Evolutionary conservation across 2,113 vertebrate species (phyloP).

Genomic region (Cardinalis cardinalis): DNA sequence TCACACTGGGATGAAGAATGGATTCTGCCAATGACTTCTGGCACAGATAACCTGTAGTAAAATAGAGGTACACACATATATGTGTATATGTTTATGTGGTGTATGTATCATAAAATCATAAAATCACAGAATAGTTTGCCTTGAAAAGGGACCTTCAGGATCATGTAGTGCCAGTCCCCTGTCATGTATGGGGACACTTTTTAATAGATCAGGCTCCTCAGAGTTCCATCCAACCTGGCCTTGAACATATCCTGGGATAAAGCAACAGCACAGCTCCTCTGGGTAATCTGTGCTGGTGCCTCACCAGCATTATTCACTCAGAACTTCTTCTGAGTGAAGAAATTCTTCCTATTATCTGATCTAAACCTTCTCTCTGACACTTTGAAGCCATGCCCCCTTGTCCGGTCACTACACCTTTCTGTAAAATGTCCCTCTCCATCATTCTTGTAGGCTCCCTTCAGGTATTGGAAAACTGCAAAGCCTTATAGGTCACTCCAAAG

Average conservation of each 20-base stretch:
- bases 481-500: background rate
- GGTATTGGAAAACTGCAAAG: background rate
- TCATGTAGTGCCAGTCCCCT: background rate
- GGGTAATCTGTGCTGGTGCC: background rate
- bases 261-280: background rate
- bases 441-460: background rate
- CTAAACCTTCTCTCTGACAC: background rate
- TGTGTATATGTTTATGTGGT: background rate
- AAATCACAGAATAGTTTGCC: background rate
- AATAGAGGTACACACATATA: background rate
- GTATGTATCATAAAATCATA: background rate
- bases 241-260: background rate
- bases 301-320: no score
- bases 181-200: rapidly evolving
- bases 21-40: background rate
- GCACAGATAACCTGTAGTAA: background rate
- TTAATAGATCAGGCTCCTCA: background rate
- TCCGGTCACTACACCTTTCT: background rate
- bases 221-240: background rate
- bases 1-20: rapidly evolving
- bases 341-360: background rate
- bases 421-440: background rate
- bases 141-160: background rate
- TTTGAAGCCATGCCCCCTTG: background rate
- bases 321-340: no score